Base-by-base conservation (phyloP, 1,140 invertebrate genomes). In the Rhyzopertha dominica region DNA sequence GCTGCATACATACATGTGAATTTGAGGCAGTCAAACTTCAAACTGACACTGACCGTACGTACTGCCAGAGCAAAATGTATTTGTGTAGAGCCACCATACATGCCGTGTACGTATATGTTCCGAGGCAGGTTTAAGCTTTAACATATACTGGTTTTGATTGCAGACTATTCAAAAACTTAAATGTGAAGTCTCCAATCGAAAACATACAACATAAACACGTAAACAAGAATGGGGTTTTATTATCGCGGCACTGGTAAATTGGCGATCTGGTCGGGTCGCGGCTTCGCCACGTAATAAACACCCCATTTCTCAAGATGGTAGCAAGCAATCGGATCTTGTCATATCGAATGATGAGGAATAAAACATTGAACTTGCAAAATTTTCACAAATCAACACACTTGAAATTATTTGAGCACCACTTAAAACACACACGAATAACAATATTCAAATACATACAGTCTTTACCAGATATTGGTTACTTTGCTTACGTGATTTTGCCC, bases 401-500 rank as follows among this genome's bases (percentile, higher is more conserved):
- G 54, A 62, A 65, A 63, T 62, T 61, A 50, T 63, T 46, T 66
- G 64, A 66, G 62, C 64, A 66, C 64, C 64, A 66, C 62, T 65
- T 63, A 65, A 55, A 58, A 64, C 62, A 66, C 61, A 66, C 62
- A 66, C 59, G 62, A 64, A 65, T 65, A 64, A 66, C 64, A 66
- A 63, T 66, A 60, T 58, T 63, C 53, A 63, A 58, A 66, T 65
- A 67, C 65, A 67, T 67, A 67, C 65, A 67, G 63, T 64, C 60
- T 61, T 65, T 64, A 67, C 65, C 65, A 65, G 60, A 64, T 63
- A 65, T 59, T 64, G 54, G 60, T 65, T 65, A 61, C 57, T 63
- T 67, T 65, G 65, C 65, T 67, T 67, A 67, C 65, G 63, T 67
- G 65, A 67, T 63, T 67, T 62, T 67, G 65, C 63, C 65, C 65